phyloP scores from a whole-genome alignment of 2,888 invertebrate genomes.

The Caenorhabditis zanzibari region DNA sequence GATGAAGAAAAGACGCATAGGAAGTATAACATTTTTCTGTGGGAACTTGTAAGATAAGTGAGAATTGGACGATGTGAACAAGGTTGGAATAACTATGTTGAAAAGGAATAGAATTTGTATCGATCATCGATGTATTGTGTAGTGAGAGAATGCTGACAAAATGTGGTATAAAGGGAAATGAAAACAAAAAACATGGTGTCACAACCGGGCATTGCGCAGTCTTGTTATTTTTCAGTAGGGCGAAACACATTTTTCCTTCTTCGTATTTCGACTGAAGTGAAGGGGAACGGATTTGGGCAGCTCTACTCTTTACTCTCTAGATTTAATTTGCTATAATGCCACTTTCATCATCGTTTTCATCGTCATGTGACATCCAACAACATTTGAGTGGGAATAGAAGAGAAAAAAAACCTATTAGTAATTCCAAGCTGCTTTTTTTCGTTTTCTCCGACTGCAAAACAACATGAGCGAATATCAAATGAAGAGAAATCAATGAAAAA shows the following conservation, averaged over 20 bases:
- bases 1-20: constrained; percentile 15
- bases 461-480: not conserved
- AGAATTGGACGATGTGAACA: constrained; percentile 13
- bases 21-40: not conserved
- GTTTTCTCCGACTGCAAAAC: constrained; percentile 15
- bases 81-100: constrained; percentile 23
- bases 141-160: constrained; percentile 8
- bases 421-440: constrained; percentile 42
- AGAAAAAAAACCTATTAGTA: constrained; percentile 48
- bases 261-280: constrained; percentile 33
- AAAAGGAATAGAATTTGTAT: constrained; percentile 18
- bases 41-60: not conserved
- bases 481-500: constrained; percentile 41
- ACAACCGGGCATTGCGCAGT: constrained; percentile 21
- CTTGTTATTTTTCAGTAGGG: constrained; percentile 31
- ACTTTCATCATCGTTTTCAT: constrained; percentile 26
- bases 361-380: constrained; percentile 50
- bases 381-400: constrained; percentile 10
- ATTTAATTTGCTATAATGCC: constrained; percentile 49
- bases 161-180: constrained; percentile 24
- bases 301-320: constrained; percentile 36
- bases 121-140: constrained; percentile 37
- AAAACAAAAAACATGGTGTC: constrained; percentile 53
- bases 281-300: constrained; percentile 32
- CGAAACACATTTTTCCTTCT: constrained; percentile 26